Percentiles rank a stretch among this genome's conserved stretches.
Evolutionary conservation across 1,140 invertebrate genomes (phyloP).

Genomic region (Stenopsyche tienmushanensis): DNA sequence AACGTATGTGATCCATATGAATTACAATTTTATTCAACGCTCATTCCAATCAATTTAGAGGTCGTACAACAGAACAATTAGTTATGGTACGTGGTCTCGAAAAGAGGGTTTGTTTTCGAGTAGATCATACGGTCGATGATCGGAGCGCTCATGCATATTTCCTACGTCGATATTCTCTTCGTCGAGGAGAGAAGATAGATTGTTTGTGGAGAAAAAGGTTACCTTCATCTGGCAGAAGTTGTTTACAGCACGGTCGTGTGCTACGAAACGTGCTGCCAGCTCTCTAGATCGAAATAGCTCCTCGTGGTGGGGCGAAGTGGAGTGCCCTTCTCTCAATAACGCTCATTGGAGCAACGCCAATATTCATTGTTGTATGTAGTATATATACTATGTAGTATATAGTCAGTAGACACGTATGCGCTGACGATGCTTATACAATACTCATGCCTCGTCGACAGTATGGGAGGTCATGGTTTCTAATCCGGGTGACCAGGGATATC

Average conservation of each 20-base stretch:
- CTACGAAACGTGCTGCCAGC: conserved; percentile 10
- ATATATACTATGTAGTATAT: no score
- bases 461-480: conserved; percentile 23
- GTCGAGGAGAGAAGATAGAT: no score
- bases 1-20: no score
- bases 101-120: no score
- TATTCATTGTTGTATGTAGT: background rate
- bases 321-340: conserved; percentile 15
- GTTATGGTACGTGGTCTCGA: no score
- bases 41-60: no score
- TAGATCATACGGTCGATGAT: no score
- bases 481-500: no score
- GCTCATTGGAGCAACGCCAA: conserved; percentile 3
- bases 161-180: no score
- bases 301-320: conserved; percentile 8
- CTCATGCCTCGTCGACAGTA: background rate
- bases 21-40: no score
- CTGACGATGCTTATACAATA: conserved; percentile 9
- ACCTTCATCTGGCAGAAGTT: background rate
- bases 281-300: conserved; percentile 1
- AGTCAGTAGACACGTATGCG: background rate
- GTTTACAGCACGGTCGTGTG: conserved; percentile 8
- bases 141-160: no score
- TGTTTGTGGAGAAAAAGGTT: background rate
- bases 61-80: no score